Conservation (phyloP, 2,113 vertebrate species). For the Notechis scutatus region DNA sequence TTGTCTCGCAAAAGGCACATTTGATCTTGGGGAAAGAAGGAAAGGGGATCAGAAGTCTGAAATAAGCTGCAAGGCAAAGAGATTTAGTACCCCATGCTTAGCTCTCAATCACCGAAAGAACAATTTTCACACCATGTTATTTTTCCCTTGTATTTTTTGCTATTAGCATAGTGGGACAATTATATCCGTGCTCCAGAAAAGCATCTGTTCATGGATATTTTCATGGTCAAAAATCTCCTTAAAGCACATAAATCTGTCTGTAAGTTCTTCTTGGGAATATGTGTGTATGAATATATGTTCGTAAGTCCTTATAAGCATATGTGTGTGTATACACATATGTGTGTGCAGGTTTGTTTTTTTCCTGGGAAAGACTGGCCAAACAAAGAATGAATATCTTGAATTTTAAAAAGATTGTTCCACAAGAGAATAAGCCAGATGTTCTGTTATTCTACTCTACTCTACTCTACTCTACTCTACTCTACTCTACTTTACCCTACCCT, state of each 20-base stretch:
- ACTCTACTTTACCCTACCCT: no score
- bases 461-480: no score
- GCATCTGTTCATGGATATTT: neutral
- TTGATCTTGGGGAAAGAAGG: neutral
- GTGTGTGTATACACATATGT: neutral
- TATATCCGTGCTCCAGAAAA: neutral
- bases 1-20: neutral
- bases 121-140: neutral
- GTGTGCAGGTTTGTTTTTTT: no score
- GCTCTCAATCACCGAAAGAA: neutral
- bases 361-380: neutral
- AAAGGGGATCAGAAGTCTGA: neutral
- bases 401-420: neutral
- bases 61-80: neutral
- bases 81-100: neutral
- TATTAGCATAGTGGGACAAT: neutral
- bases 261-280: neutral
- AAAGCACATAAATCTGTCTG: neutral
- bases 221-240: neutral
- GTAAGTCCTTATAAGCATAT: neutral
- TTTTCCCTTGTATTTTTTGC: neutral
- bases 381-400: neutral
- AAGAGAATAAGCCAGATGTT: neutral
- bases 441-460: neutral
- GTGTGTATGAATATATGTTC: neutral